phyloP scores from a whole-genome alignment of 2,888 invertebrate species.

The Dolomedes plantarius region DNA sequence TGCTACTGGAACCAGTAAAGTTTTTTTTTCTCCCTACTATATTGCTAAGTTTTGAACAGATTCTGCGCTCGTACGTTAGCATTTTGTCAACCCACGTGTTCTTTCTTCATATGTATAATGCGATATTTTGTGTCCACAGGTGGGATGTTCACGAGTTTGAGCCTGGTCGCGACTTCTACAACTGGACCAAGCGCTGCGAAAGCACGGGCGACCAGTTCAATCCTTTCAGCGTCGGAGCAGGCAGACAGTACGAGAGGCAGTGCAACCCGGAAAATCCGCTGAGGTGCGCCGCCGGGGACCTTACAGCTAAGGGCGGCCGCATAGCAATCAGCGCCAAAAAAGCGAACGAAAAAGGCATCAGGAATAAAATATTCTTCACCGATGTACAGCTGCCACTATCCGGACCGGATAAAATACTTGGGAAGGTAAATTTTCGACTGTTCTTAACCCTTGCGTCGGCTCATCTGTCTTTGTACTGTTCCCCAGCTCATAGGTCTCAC shows the following conservation, averaged over 20 bases:
- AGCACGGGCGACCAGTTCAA: conserved; percentile 87
- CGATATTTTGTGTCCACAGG: conserved; percentile 16
- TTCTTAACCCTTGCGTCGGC: too few species aligned
- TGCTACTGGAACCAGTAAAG: too few species aligned
- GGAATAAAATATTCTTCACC: conserved; percentile 82
- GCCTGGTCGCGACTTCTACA: conserved; percentile 91
- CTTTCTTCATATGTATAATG: too few species aligned
- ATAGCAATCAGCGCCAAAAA: conserved; percentile 70
- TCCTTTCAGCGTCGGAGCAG: conserved; percentile 82
- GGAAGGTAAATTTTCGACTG: too few species aligned
- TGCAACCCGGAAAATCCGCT: conserved; percentile 72
- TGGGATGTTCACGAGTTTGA: conserved; percentile 88
- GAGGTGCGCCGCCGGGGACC: conserved; percentile 82
- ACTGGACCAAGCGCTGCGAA: conserved; percentile 85
- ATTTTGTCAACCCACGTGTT: too few species aligned
- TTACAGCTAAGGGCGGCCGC: conserved; percentile 77
- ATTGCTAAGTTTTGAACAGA: too few species aligned
- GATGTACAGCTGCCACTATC: conserved; percentile 86
- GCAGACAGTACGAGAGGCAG: conserved; percentile 73
- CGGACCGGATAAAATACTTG: conserved; percentile 80
- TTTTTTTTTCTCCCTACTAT: too few species aligned
- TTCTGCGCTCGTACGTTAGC: too few species aligned
- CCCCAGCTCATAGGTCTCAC: too few species aligned
- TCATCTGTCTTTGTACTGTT: too few species aligned
- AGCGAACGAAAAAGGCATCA: conserved; percentile 26